Conservation (phyloP, 2,113 vertebrate species). For the Myotis lucifugus region DNA sequence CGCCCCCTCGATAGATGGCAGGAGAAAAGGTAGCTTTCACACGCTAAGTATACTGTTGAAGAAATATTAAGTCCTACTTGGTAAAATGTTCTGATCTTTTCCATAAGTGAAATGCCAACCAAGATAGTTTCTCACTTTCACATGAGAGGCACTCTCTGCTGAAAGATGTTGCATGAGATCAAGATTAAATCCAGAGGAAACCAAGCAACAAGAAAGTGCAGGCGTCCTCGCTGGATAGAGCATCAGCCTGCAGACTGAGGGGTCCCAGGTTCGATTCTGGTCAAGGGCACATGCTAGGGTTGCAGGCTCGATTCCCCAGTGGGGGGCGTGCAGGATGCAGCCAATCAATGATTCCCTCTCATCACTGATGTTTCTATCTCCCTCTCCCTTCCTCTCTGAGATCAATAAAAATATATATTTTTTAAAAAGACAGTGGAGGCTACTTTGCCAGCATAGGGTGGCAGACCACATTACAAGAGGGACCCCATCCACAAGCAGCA, state of each 20-base stretch:
- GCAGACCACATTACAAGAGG: slow-evolving; percentile 8
- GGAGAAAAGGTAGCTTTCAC: background rate
- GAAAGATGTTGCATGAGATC: background rate
- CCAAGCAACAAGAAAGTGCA: background rate
- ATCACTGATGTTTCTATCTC: too few species aligned
- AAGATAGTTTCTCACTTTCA: background rate
- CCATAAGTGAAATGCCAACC: background rate
- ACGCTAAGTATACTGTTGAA: background rate
- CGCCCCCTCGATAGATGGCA: background rate
- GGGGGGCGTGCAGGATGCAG: too few species aligned
- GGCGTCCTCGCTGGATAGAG: background rate
- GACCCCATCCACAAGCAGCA: too few species aligned
- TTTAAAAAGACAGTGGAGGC: background rate
- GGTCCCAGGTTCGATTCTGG: too few species aligned
- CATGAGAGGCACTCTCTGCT: background rate
- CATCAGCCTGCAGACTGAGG: too few species aligned
- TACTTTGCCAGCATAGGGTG: slow-evolving; percentile 38
- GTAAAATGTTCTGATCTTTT: background rate
- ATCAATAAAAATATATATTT: too few species aligned
- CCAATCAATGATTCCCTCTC: too few species aligned
- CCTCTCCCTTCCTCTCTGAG: too few species aligned
- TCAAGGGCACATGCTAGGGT: too few species aligned
- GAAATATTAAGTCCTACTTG: background rate
- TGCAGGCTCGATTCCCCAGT: too few species aligned
- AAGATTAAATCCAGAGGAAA: background rate